phyloP scores from a whole-genome alignment of 2,888 invertebrate species.

The Phalangium opilio region DNA sequence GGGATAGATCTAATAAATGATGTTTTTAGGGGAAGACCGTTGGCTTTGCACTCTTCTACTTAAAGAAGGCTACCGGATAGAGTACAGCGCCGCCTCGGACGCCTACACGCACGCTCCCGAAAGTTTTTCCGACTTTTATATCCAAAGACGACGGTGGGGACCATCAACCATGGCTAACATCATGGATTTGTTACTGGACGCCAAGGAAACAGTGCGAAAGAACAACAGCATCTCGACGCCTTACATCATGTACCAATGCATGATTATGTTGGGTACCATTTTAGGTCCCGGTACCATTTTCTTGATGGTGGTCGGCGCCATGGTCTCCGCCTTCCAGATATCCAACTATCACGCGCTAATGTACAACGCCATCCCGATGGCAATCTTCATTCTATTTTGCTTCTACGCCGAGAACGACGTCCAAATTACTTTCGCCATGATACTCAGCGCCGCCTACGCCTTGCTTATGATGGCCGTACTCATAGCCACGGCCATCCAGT shows the following conservation, averaged over 20 bases:
- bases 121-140: constrained; percentile 40
- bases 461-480: constrained; percentile 99
- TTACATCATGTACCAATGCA: constrained; percentile 30
- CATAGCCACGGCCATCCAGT: constrained; percentile 90
- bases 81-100: constrained; percentile 89
- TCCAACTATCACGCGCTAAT: constrained; percentile 51
- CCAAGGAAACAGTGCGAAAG: constrained; percentile 33
- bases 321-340: constrained; percentile 51
- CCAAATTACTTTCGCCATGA: constrained; percentile 80
- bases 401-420: constrained; percentile 80
- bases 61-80: constrained; percentile 92
- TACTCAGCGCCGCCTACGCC: constrained; percentile 88
- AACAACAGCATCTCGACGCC: constrained; percentile 38
- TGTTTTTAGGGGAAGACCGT: constrained; percentile 68
- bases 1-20: too few relatives aligned
- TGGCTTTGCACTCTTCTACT: constrained; percentile 93
- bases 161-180: constrained; percentile 44
- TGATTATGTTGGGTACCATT: constrained; percentile 56
- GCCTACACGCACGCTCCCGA: constrained; percentile 40
- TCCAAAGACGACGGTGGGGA: constrained; percentile 41
- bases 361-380: constrained; percentile 81
- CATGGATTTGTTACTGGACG: constrained; percentile 36
- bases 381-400: constrained; percentile 85
- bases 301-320: constrained; percentile 65
- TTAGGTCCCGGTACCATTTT: constrained; percentile 69